These are phyloP conservation scores for Pterophyllum scalare DNA, from an alignment of 2,113 vertebrate species.

Conservation along the genomic window DNA sequence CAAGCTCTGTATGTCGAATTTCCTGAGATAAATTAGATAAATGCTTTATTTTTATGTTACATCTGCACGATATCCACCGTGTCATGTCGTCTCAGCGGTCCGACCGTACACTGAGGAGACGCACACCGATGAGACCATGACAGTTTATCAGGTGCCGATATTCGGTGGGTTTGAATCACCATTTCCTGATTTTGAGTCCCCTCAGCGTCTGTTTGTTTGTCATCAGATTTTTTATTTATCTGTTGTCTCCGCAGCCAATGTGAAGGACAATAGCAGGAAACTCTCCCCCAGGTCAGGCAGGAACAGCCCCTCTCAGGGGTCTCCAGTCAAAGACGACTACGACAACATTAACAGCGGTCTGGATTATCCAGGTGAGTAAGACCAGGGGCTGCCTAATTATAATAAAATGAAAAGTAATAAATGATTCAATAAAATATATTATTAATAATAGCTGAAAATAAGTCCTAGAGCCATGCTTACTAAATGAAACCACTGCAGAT, in stretches of 20 bases:
- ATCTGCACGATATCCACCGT: background rate
- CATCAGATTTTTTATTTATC: background rate
- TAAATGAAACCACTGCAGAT: too few relatives aligned
- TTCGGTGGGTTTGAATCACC: constrained; percentile 81
- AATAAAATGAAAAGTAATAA: too few relatives aligned
- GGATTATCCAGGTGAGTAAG: constrained; percentile 6
- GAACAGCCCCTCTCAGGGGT: constrained; percentile 33
- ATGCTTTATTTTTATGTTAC: background rate
- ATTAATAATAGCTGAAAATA: background rate
- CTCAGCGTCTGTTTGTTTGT: background rate
- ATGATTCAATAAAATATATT: too few relatives aligned
- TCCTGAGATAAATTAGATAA: background rate
- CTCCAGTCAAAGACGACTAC: constrained; percentile 25
- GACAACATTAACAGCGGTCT: background rate
- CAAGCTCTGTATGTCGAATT: constrained; percentile 72
- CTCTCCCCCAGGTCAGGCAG: background rate
- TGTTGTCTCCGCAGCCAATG: constrained; percentile 38
- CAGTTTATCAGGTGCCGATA: constrained; percentile 87
- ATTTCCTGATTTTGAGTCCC: background rate
- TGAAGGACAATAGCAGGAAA: background rate
- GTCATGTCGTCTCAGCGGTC: constrained; percentile 60
- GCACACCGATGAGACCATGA: constrained; percentile 78
- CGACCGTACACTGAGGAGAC: constrained; percentile 72
- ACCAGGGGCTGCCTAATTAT: background rate
- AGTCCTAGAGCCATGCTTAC: background rate